phyloP scores from a whole-genome alignment of 2,797 vertebrate genomes.

The Pachyuromys duprasi region DNA sequence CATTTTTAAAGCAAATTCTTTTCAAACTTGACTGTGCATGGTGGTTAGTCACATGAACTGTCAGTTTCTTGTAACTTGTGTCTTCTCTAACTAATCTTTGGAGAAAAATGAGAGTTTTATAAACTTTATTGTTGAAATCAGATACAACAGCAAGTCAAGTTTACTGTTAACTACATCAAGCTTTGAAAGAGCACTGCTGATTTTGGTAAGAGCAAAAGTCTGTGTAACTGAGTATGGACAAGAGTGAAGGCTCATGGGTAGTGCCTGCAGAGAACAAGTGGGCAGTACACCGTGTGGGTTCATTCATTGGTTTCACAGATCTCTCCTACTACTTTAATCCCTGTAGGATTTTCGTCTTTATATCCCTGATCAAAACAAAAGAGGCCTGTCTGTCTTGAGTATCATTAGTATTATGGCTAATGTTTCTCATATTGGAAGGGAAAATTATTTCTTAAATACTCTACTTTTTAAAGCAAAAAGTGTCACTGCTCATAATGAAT shows the following conservation, averaged over 20 bases:
- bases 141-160: background rate
- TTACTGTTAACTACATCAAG: background rate
- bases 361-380: background rate
- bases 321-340: background rate
- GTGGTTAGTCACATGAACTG: background rate
- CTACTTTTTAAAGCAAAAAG: background rate
- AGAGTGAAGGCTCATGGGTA: background rate
- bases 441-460: conserved; percentile 16
- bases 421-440: conserved; percentile 15
- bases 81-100: conserved; percentile 6
- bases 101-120: conserved; percentile 31
- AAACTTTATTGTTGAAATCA: conserved; percentile 30
- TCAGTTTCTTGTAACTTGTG: conserved; percentile 15
- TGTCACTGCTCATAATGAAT: conserved; percentile 33
- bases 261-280: background rate
- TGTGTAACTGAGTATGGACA: background rate
- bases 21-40: background rate
- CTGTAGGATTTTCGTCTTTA: background rate
- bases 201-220: background rate
- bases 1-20: conserved; percentile 56
- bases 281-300: too few relatives aligned
- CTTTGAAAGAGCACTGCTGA: background rate
- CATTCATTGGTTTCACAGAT: background rate
- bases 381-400: background rate
- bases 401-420: background rate